Percentiles rank a stretch among this genome's conserved stretches.
phyloP scores from a whole-genome alignment of 1,140 invertebrate species.

The Aphis craccivora region DNA sequence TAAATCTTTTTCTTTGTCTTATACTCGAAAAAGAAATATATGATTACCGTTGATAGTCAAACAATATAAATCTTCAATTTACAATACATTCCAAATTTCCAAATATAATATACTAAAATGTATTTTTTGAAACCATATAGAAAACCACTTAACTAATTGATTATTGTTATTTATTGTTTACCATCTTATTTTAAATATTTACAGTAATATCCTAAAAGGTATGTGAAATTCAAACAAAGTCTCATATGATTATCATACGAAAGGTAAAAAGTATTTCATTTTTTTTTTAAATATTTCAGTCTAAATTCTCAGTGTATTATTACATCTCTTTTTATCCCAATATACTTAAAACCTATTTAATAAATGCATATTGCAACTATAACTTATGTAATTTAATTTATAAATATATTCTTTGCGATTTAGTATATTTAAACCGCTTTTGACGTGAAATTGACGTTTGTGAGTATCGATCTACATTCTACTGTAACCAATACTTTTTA shows the following conservation, averaged over 20 bases:
- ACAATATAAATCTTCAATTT: conserved; percentile 33
- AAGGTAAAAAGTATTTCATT: background rate
- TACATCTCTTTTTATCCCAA: background rate
- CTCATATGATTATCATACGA: background rate
- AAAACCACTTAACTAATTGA: conserved; percentile 7
- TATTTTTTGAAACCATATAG: background rate
- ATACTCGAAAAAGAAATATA: background rate
- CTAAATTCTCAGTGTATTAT: background rate
- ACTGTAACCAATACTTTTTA: background rate
- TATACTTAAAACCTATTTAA: background rate
- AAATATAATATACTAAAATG: background rate
- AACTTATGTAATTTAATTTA: background rate
- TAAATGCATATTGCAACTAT: background rate
- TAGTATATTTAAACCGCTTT: background rate
- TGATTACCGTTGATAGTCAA: background rate
- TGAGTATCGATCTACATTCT: background rate
- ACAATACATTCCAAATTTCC: background rate
- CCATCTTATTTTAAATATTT: background rate
- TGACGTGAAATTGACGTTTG: background rate
- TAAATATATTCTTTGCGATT: background rate
- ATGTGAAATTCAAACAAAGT: background rate
- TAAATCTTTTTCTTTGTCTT: background rate
- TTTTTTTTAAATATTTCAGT: background rate
- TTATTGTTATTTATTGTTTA: background rate
- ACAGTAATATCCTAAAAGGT: background rate